These are phyloP conservation scores for Eurystomus glaucurus DNA, from an alignment of 2,797 vertebrate genomes.

Conservation along the genomic window DNA sequence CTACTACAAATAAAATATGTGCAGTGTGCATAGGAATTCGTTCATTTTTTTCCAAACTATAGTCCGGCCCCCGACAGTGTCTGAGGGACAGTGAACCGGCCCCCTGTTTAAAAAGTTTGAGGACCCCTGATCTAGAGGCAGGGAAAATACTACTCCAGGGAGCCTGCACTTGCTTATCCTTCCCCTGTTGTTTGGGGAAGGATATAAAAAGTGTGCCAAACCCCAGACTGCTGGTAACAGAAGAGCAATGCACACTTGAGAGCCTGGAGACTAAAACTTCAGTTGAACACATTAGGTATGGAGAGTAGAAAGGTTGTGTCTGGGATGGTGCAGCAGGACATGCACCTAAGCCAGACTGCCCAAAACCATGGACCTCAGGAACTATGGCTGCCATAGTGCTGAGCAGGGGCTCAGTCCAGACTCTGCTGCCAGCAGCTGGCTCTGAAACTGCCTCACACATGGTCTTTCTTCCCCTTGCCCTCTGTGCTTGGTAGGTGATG, in stretches of 20 bases:
- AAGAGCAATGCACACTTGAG: rapidly evolving
- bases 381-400: rapidly evolving
- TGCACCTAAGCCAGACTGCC: not conserved
- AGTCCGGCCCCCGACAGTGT: no score
- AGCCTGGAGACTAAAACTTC: not conserved
- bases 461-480: not conserved
- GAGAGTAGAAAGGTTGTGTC: rapidly evolving
- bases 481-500: not conserved
- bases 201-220: not conserved
- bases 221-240: not conserved
- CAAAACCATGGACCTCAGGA: rapidly evolving
- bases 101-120: no score
- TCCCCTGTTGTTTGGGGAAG: not conserved
- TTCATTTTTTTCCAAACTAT: no score
- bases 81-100: no score
- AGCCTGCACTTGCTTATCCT: not conserved
- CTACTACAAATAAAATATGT: no score
- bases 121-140: not conserved
- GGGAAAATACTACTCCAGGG: not conserved
- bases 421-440: not conserved
- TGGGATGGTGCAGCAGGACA: rapidly evolving
- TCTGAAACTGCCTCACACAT: not conserved
- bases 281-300: rapidly evolving
- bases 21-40: no score
- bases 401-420: no score